A percentile compares a stretch with the other conserved stretches of the same genome.
Evolutionary conservation across 2,888 invertebrate species (phyloP).

Genomic region (Hypselothyrea guttata): DNA sequence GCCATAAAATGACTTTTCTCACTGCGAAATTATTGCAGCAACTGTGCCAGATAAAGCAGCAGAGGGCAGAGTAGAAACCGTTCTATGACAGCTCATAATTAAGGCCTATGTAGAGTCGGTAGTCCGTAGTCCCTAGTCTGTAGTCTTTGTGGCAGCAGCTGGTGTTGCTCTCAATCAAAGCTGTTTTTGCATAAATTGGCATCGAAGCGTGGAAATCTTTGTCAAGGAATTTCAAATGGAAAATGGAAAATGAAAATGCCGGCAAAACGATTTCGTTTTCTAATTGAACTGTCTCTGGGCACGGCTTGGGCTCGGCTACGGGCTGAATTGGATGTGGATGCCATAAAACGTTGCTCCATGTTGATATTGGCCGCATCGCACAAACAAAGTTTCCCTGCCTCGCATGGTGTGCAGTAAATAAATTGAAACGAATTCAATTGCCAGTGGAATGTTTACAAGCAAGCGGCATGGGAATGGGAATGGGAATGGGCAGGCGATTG

Average conservation of each 20-base stretch:
- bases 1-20: slow-evolving; percentile 45
- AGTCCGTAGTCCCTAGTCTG: not conserved
- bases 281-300: slow-evolving; percentile 59
- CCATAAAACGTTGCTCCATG: slow-evolving; percentile 62
- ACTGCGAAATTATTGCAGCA: slow-evolving; percentile 36
- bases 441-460: slow-evolving; percentile 70
- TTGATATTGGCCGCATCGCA: slow-evolving; percentile 43
- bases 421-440: slow-evolving; percentile 77
- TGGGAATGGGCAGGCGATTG: slow-evolving; percentile 18
- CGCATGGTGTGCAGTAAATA: slow-evolving; percentile 58
- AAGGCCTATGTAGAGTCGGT: no score
- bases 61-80: not conserved
- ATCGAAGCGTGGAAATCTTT: slow-evolving; percentile 3
- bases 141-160: slow-evolving; percentile 29
- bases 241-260: slow-evolving; percentile 2
- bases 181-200: slow-evolving; percentile 40
- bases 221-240: slow-evolving; percentile 10
- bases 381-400: slow-evolving; percentile 49
- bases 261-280: slow-evolving; percentile 44
- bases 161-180: slow-evolving; percentile 30
- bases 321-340: slow-evolving; percentile 21
- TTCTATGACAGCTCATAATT: slow-evolving; percentile 10
- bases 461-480: slow-evolving; percentile 17
- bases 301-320: slow-evolving; percentile 3
- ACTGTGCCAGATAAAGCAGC: slow-evolving; percentile 25